Evolutionary conservation across 1,140 invertebrate genomes (phyloP).

Genomic region (Parapsyche elsis): DNA sequence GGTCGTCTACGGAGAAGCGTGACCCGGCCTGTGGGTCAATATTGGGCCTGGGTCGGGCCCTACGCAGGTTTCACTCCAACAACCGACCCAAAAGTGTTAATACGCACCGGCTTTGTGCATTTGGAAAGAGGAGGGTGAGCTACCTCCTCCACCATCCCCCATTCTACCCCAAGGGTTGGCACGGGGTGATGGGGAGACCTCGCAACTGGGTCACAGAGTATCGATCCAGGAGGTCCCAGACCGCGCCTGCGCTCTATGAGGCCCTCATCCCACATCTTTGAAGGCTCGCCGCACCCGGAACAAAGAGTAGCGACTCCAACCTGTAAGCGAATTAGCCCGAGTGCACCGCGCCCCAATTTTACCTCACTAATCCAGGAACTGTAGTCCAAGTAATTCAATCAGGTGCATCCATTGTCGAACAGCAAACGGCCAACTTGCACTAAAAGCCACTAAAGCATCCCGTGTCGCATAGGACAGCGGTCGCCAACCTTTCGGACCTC

Average conservation of each 20-base stretch:
- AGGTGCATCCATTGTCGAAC: too few relatives aligned
- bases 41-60: not conserved
- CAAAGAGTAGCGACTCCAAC: not conserved
- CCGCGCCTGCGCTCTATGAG: not conserved
- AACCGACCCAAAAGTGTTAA: not conserved
- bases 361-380: too few relatives aligned
- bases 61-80: not conserved
- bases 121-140: not conserved
- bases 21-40: conserved; percentile 25
- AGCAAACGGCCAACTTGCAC: too few relatives aligned
- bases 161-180: not conserved
- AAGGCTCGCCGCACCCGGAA: not conserved
- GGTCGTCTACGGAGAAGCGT: not conserved
- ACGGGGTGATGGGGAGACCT: not conserved
- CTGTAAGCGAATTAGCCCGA: not conserved
- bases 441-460: too few relatives aligned
- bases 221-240: not conserved
- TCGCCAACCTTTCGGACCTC: too few relatives aligned
- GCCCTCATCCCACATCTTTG: not conserved
- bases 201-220: conserved; percentile 6
- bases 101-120: not conserved
- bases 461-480: too few relatives aligned
- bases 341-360: not conserved
- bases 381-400: too few relatives aligned
- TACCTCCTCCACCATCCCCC: not conserved